Conservation (phyloP, 2,113 vertebrate species). For the Cavia aperea region DNA sequence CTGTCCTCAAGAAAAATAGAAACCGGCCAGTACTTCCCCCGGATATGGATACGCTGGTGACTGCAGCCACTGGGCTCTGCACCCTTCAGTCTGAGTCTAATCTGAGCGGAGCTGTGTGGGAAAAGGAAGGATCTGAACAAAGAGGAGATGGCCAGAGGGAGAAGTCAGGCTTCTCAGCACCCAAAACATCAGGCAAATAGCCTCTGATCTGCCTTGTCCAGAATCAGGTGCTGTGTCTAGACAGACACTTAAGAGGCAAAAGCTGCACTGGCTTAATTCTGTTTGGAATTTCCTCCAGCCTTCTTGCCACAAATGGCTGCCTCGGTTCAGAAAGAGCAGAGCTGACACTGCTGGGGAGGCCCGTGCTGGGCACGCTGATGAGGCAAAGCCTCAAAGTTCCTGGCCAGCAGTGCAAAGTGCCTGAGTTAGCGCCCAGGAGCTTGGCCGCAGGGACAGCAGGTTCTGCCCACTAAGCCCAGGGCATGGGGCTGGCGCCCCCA, state of each 20-base stretch:
- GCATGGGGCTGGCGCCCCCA: too few relatives aligned
- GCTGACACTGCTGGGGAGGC: neutral
- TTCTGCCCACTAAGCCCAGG: neutral
- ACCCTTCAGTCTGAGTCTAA: neutral
- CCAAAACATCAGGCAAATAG: conserved; percentile 1
- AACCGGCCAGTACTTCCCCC: neutral
- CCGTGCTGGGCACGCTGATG: neutral
- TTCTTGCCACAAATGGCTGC: conserved; percentile 1
- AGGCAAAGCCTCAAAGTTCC: neutral
- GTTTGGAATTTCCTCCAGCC: conserved; percentile 20
- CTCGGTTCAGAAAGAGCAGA: neutral
- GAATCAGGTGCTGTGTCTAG: conserved; percentile 53
- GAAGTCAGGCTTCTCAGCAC: neutral
- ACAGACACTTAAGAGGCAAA: conserved; percentile 39
- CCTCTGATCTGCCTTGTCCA: conserved; percentile 28
- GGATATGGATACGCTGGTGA: neutral
- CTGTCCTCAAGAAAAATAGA: conserved; percentile 5
- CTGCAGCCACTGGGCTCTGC: neutral
- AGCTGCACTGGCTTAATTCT: neutral
- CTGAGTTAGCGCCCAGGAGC: neutral
- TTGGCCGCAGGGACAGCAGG: neutral
- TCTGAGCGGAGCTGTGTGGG: neutral
- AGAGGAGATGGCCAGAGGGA: neutral
- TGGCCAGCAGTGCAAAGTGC: accelerated
- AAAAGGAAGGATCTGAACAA: neutral